These are phyloP conservation scores for Sinosuthora webbiana DNA, from an alignment of 2,113 vertebrate genomes.

Conservation along the genomic window DNA sequence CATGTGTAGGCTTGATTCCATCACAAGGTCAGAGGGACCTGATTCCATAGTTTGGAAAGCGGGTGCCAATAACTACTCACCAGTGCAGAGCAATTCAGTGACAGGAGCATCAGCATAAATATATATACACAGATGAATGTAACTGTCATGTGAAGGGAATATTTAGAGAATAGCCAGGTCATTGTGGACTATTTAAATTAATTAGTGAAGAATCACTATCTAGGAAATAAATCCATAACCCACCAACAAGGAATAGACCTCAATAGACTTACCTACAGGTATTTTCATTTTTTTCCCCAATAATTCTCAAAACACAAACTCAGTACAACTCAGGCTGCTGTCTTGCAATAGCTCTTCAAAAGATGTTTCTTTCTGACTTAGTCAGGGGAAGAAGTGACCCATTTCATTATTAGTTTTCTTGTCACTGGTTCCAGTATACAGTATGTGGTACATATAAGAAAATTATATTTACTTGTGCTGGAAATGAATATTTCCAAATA, in stretches of 20 bases:
- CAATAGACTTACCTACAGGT: neutral
- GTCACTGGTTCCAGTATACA: neutral
- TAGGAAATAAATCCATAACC: neutral
- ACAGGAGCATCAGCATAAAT: neutral
- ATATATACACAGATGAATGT: neutral
- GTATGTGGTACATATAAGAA: neutral
- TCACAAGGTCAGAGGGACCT: neutral
- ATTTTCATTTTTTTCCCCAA: neutral
- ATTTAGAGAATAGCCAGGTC: neutral
- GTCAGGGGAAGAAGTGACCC: neutral
- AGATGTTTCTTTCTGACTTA: neutral
- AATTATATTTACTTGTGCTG: fast-evolving
- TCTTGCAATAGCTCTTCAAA: neutral
- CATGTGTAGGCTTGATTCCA: neutral
- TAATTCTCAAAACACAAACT: neutral
- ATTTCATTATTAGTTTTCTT: neutral
- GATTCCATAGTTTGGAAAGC: neutral
- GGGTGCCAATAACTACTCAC: neutral
- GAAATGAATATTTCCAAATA: neutral
- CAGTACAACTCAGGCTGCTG: neutral
- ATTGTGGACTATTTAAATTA: neutral
- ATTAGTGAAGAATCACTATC: neutral
- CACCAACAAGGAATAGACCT: fast-evolving
- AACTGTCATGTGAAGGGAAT: neutral
- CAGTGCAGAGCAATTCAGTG: neutral